A percentile compares a stretch with the other conserved stretches of the same genome.
Conservation (phyloP, 1,140 invertebrate genomes). For the Acyrthosiphon pisum region DNA sequence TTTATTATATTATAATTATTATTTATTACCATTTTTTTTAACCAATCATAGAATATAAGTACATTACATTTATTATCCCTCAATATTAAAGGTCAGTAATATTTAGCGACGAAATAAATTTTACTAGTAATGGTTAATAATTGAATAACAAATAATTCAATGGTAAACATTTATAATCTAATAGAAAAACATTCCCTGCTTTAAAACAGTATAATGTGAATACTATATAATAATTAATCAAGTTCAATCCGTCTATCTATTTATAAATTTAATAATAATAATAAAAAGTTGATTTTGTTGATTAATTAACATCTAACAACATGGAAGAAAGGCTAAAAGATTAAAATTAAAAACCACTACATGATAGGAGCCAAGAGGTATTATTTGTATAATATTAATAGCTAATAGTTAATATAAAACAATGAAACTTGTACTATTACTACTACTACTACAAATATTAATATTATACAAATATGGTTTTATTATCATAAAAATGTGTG, state of each 20-base stretch:
- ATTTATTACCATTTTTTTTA: slow-evolving; percentile 10
- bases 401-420: too few species aligned
- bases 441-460: neutral
- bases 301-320: neutral
- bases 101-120: neutral
- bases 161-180: neutral
- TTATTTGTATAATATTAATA: neutral
- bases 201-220: neutral
- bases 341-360: neutral
- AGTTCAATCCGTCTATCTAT: neutral
- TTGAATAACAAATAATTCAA: neutral
- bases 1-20: neutral
- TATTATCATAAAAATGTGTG: neutral
- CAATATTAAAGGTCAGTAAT: neutral
- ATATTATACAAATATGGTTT: neutral
- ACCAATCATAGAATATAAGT: neutral
- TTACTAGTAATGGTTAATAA: neutral
- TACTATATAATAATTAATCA: neutral
- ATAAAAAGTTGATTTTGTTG: neutral
- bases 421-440: too few species aligned
- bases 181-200: neutral
- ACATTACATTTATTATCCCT: neutral
- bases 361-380: too few species aligned
- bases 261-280: too few species aligned
- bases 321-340: neutral